Percentiles rank a stretch among this genome's conserved stretches.
Evolutionary conservation across 2,888 invertebrate species (phyloP).

Genomic region (Diarsia dahlii): DNA sequence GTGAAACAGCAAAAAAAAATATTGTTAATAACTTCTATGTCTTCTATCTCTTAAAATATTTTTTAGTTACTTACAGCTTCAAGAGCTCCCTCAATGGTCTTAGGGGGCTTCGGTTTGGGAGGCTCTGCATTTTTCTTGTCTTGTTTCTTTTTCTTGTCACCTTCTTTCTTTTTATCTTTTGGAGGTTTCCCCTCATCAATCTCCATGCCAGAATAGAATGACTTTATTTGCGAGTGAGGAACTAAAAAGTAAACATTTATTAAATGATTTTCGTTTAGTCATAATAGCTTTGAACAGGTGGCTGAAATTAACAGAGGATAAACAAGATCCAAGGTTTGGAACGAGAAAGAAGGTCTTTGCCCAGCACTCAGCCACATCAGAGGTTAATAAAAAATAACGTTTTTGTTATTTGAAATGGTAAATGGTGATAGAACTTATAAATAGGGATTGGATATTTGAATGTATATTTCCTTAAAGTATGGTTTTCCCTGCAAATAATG

Average conservation of each 20-base stretch:
- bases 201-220: constrained; percentile 92
- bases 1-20: too few species aligned
- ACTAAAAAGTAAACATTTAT: constrained; percentile 83
- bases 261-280: not conserved
- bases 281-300: not conserved
- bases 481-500: too few species aligned
- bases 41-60: not conserved
- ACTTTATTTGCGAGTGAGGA: constrained; percentile 92
- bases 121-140: constrained; percentile 89
- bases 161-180: constrained; percentile 88
- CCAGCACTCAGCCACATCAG: not conserved
- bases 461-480: too few species aligned
- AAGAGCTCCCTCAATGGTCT: constrained; percentile 92
- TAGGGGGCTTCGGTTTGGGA: constrained; percentile 92
- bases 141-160: constrained; percentile 84
- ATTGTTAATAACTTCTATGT: too few species aligned
- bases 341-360: not conserved
- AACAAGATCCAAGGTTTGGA: not conserved
- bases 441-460: too few species aligned
- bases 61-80: constrained; percentile 88
- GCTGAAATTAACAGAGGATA: not conserved
- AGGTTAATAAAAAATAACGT: not conserved
- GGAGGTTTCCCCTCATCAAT: constrained; percentile 91
- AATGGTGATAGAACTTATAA: too few species aligned
- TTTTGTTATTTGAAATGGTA: not conserved